Percentiles rank a stretch among this genome's conserved stretches.
These are phyloP conservation scores for Drosophila ironensis DNA, from an alignment of 1,140 invertebrate genomes.

Conservation along the genomic window DNA sequence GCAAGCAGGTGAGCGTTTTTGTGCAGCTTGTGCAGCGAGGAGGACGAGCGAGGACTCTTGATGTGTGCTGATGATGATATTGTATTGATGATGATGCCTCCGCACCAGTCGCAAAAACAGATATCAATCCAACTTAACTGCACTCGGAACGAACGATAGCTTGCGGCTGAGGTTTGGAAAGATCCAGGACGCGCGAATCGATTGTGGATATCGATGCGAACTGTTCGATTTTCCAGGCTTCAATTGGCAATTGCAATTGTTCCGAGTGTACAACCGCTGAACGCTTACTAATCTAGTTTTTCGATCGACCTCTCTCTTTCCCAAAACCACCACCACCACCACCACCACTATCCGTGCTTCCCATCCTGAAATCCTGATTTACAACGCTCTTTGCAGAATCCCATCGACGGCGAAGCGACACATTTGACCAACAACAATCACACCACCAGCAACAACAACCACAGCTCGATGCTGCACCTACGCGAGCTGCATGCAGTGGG, in stretches of 20 bases:
- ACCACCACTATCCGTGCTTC: background rate
- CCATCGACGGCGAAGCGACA: conserved; percentile 75
- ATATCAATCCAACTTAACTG: conserved; percentile 39
- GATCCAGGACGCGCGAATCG: too few relatives aligned
- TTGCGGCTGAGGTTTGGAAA: background rate
- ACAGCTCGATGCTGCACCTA: conserved; percentile 68
- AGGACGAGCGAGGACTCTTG: conserved; percentile 22
- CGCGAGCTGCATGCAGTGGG: conserved; percentile 81
- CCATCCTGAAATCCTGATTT: background rate
- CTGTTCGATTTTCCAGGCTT: background rate
- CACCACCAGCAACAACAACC: conserved; percentile 64
- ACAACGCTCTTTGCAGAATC: conserved; percentile 64
- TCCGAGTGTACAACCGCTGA: background rate
- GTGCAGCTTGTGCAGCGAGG: conserved; percentile 80
- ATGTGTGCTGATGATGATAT: conserved; percentile 36
- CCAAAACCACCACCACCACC: background rate
- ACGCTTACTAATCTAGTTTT: background rate
- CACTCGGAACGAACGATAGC: background rate
- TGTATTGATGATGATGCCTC: conserved; percentile 51
- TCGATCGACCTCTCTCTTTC: background rate
- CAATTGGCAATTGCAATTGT: background rate
- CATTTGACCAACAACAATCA: conserved; percentile 57
- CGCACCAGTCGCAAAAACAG: conserved; percentile 81
- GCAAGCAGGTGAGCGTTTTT: conserved; percentile 82
- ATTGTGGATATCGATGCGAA: too few relatives aligned